Base-by-base conservation (phyloP, 2,888 invertebrate species). In the Malthinus seriepunctatus region DNA sequence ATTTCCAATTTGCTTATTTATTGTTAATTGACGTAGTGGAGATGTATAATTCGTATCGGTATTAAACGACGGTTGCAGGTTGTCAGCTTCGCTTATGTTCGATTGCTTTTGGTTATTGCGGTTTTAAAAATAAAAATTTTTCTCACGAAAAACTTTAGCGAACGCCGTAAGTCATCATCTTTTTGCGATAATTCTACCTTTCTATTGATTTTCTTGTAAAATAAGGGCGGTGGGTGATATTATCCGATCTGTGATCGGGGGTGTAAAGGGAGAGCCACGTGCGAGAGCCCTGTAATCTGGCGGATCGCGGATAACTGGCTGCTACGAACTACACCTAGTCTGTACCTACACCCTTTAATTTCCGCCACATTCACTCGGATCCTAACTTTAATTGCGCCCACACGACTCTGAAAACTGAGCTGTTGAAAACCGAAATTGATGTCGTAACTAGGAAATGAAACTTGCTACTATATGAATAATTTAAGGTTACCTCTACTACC, bases 261-360 rank as follows among this genome's bases (percentile, higher is more conserved):
- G 49, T 51, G 50, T 23, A 23, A 15, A 14, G 39, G 53, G 51
- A 59, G 47, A 47, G 60, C 62, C 60, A 60, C 62, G 62, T 69
- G 71, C 69, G 64, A 56, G 60, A 63, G 66, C 69, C 71, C 70
- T 73, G 69, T 73, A 73, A 73, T 72, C 70, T 69, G 66, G 65
- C 66, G 67, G 70, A 72, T 73, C 72, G 69, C 69, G 64, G 66
- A 65, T 69, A 71, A 71, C 69, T 67, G 68, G 68, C 68, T 70
- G 70, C 71, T 68, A 67, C 67, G 66, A 64, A 68, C 69, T 70
- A 69, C 69, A 70, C 70, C 70, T 71, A 67, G 65, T 62, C 69
- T 71, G 67, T 64, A 67, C 69, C 67, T 72, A 71, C 67, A 74
- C 73, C 74, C 73, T 74, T 73, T 74, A 72, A 74, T 74, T 73